phyloP scores from a whole-genome alignment of 2,888 invertebrate species.

The Drosophila nr. perissopoda region DNA sequence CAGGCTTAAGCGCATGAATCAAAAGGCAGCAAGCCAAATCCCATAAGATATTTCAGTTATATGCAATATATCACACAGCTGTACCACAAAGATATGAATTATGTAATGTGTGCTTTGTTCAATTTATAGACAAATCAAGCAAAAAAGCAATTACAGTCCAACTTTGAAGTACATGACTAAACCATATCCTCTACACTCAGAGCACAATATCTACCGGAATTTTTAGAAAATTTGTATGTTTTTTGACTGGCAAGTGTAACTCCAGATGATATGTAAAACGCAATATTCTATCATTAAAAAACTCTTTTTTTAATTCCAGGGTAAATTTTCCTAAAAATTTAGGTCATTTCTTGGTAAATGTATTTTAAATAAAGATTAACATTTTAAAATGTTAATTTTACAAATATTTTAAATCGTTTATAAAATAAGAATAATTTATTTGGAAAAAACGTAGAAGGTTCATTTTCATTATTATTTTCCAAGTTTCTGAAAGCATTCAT shows the following conservation, averaged over 20 bases:
- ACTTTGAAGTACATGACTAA: neutral
- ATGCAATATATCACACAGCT: slow-evolving; percentile 47
- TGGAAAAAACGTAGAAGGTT: neutral
- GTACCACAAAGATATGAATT: slow-evolving; percentile 41
- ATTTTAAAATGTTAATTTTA: too few species aligned
- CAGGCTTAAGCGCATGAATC: slow-evolving; percentile 52
- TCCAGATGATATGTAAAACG: neutral
- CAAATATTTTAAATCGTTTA: neutral
- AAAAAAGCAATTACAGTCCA: neutral
- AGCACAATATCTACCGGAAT: too few species aligned
- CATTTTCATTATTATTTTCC: neutral
- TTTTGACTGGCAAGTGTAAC: neutral
- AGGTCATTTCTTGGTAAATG: neutral
- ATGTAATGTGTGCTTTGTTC: slow-evolving; percentile 48
- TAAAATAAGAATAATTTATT: neutral
- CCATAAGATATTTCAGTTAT: slow-evolving; percentile 18
- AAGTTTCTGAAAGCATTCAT: neutral
- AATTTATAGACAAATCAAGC: slow-evolving; percentile 59
- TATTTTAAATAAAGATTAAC: neutral
- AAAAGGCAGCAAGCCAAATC: slow-evolving; percentile 48
- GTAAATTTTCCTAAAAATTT: neutral
- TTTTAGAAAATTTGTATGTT: neutral
- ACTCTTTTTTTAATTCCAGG: neutral
- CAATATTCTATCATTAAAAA: neutral
- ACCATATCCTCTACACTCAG: slow-evolving; percentile 21